Evolutionary conservation across 92 coral and sea anemone genomes (phyloP), one percentile per base, ranked within the genome.

Genomic region (Porites cylindrica): DNA sequence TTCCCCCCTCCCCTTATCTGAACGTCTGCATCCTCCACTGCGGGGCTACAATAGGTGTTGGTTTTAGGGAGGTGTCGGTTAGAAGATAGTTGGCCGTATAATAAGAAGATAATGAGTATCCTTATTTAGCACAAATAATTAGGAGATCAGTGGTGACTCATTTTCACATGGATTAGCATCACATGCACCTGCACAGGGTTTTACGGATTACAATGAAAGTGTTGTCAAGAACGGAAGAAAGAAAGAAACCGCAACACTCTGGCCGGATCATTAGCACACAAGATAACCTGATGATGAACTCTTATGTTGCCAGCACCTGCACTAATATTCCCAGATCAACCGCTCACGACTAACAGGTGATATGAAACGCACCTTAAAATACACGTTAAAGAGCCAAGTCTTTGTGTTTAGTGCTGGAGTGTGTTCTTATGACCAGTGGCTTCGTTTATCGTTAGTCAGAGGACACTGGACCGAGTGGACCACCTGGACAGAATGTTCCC

Each of bases 401-500:
- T 26, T 43, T 51, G 75, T 21, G 66, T 9, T 5, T n/a, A 26
- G 69, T 26, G 4, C 3, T 73, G 65, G 84, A 67, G 62, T 51
- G 62, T 51, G 21, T 52, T 50, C 7, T 62, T 24, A 18, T 67
- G 73, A 29, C 29, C 18, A 51, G 65, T 83, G 80, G 47, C 87
- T 63, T 53, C 87, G 73, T 83, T 74, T 83, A 51, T 83, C 87
- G 65, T 75, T 74, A 90, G 93, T 90, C 53, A 74, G 67, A 43
- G 95, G 92, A n/a, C 26, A 51, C 17, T 92, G 95, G 95, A 74
- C 90, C 2, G 77, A 81, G 78, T 92, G 95, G 95, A 54, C 92
- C n/a, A 19, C 17, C 14, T 92, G 95, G 95, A 84, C 87, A 0
- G 83, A 68, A 20, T 91, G 94, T 76, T 84, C 88, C 16, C 78